Evolutionary conservation across 2,797 vertebrate species (phyloP).

Genomic region (Leuciscus waleckii): DNA sequence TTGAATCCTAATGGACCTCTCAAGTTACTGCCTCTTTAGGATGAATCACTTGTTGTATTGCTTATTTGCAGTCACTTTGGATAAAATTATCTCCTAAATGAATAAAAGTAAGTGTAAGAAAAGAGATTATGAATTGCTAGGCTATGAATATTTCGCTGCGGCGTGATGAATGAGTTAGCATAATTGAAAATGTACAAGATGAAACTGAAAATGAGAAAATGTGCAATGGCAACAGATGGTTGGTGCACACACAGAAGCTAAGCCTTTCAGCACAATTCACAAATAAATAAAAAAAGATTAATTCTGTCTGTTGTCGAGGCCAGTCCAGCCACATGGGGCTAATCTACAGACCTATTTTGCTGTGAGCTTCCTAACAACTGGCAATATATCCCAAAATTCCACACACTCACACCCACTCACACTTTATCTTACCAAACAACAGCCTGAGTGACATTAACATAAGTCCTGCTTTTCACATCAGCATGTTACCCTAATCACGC

Average conservation of each 20-base stretch:
- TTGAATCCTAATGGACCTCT: neutral
- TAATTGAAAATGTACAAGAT: conserved; percentile 10
- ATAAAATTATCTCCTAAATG: neutral
- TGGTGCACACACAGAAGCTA: conserved; percentile 28
- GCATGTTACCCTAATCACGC: conserved; percentile 53
- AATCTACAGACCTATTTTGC: conserved; percentile 51
- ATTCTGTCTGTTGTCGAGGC: conserved; percentile 30
- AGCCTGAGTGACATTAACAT: conserved; percentile 54
- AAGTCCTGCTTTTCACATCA: conserved; percentile 54
- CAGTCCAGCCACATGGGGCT: conserved; percentile 33
- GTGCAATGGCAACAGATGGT: conserved; percentile 30
- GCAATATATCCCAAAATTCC: conserved; percentile 46
- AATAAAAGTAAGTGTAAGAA: conserved; percentile 2
- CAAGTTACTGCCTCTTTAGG: neutral
- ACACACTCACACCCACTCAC: conserved; percentile 33
- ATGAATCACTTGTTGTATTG: conserved; percentile 5
- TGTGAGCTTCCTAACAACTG: conserved; percentile 45
- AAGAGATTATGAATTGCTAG: conserved; percentile 11
- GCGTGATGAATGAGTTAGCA: neutral
- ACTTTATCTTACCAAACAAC: conserved; percentile 54
- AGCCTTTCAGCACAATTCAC: conserved; percentile 8
- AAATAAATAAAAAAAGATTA: neutral
- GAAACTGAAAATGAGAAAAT: neutral
- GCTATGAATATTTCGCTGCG: neutral
- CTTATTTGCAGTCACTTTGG: conserved; percentile 2